Percentiles rank a stretch among this genome's conserved stretches.
Conservation (phyloP, 2,113 vertebrate genomes). For the Ifrita kowaldi region DNA sequence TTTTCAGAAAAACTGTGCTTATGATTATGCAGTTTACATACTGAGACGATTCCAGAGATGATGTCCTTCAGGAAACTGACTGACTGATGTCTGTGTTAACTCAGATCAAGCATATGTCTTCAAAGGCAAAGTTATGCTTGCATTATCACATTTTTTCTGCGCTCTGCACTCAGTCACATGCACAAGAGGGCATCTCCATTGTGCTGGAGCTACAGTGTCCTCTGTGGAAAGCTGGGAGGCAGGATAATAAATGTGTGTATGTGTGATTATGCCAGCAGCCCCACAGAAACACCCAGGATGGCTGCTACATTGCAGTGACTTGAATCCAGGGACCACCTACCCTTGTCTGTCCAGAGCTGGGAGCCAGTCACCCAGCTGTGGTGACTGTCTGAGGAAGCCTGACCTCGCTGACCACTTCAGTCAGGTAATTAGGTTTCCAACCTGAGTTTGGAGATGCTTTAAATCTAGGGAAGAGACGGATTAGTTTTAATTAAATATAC, state of each 20-base stretch:
- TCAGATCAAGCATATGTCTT: neutral
- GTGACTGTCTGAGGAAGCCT: neutral
- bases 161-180: neutral
- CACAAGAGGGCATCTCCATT: accelerated
- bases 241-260: neutral
- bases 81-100: neutral
- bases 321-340: neutral
- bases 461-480: neutral
- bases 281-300: neutral
- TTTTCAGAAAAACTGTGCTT: neutral
- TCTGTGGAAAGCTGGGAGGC: neutral
- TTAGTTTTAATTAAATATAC: neutral
- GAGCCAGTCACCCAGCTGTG: neutral
- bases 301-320: neutral
- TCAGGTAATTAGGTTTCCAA: neutral
- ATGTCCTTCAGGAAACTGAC: neutral
- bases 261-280: neutral
- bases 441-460: neutral
- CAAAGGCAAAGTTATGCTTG: neutral
- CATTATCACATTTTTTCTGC: neutral
- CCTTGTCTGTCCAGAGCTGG: neutral
- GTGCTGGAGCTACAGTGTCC: neutral
- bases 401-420: neutral
- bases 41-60: neutral
- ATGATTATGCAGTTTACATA: neutral